Evolutionary conservation across 2,888 invertebrate genomes (phyloP).

Genomic region (Agapostemon virescens): DNA sequence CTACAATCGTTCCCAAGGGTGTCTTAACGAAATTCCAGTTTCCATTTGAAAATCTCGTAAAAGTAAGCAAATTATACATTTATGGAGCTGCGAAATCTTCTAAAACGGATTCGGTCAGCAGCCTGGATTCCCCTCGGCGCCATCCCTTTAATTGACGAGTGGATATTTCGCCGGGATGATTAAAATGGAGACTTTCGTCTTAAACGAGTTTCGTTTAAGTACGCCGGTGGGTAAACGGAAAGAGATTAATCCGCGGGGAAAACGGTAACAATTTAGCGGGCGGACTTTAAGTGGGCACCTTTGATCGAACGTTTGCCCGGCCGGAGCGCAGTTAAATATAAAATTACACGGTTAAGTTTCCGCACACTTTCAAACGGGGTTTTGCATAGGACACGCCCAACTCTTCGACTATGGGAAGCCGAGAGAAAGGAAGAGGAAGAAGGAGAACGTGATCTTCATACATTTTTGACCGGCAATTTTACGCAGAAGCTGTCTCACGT

Average conservation of each 20-base stretch:
- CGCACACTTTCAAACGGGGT: background rate
- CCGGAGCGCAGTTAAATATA: background rate
- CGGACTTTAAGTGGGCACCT: constrained; percentile 12
- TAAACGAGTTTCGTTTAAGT: constrained; percentile 5
- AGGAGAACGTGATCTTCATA: constrained; percentile 30
- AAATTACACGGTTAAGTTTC: constrained; percentile 16
- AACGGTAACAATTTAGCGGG: constrained; percentile 27
- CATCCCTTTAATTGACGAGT: background rate
- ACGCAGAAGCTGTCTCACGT: no score
- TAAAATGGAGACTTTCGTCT: background rate
- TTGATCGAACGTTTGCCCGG: constrained; percentile 1
- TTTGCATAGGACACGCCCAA: constrained; percentile 25
- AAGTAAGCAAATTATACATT: constrained; percentile 11
- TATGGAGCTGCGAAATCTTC: constrained; percentile 3
- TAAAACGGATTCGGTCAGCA: constrained; percentile 6
- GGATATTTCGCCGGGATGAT: background rate
- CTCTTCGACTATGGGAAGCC: constrained; percentile 5
- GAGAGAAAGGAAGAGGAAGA: background rate
- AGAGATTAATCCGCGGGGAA: constrained; percentile 12
- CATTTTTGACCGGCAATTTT: no score
- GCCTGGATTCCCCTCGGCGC: background rate
- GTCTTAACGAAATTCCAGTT: background rate
- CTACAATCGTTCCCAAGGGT: background rate
- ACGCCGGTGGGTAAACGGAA: background rate
- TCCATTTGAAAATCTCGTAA: background rate